Conservation (phyloP, 2,888 invertebrate species). For the Archips crataeganus region DNA sequence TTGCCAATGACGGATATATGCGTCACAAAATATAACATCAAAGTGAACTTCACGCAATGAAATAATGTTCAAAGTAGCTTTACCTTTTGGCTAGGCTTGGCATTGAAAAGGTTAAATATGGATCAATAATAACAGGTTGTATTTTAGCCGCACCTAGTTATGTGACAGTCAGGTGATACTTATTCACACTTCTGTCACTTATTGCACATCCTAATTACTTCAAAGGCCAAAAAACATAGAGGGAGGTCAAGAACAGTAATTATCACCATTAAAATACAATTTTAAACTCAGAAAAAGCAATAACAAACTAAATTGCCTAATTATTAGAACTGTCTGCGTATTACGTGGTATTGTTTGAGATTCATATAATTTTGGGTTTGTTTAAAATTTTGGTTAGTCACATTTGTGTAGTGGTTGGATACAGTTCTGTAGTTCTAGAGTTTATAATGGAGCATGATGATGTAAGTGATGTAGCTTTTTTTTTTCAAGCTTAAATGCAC, state of each 20-base stretch:
- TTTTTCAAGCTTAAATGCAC: background rate
- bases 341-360: slow-evolving; percentile 21
- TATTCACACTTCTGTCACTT: slow-evolving; percentile 22
- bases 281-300: slow-evolving; percentile 3
- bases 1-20: too few relatives aligned
- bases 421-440: background rate
- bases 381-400: background rate
- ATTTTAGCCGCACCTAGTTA: background rate
- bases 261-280: background rate
- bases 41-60: too few relatives aligned
- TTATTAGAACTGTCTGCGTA: background rate
- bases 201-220: slow-evolving; percentile 9
- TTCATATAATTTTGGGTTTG: slow-evolving; percentile 5
- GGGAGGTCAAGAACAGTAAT: slow-evolving; percentile 10
- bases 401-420: background rate
- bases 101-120: too few relatives aligned
- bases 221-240: slow-evolving; percentile 24
- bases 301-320: background rate
- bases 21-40: too few relatives aligned
- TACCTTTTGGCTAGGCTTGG: too few relatives aligned
- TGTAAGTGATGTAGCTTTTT: slow-evolving; percentile 19
- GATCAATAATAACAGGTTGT: too few relatives aligned
- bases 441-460: slow-evolving; percentile 30
- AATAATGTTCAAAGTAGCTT: too few relatives aligned
- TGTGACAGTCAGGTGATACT: slow-evolving; percentile 15